These are phyloP conservation scores for Hypomecis punctinalis DNA, from an alignment of 2,888 invertebrate species.

Conservation along the genomic window DNA sequence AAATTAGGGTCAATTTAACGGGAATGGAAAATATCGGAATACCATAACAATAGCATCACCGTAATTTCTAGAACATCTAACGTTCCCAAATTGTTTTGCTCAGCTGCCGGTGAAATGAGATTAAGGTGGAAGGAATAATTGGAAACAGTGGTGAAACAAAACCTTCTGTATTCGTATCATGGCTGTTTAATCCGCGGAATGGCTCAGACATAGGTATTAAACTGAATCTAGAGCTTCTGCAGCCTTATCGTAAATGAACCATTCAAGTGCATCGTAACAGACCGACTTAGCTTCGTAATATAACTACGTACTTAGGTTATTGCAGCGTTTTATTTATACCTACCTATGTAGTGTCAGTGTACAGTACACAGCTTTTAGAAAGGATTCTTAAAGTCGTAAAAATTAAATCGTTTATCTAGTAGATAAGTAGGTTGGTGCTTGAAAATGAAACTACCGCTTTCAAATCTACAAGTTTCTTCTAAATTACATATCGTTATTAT, in stretches of 20 bases:
- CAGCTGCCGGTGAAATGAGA: constrained; percentile 61
- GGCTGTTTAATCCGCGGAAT: constrained; percentile 56
- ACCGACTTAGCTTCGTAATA: neutral
- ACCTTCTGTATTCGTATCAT: constrained; percentile 59
- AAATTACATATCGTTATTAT: no score
- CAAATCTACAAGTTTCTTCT: no score
- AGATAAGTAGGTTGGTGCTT: no score
- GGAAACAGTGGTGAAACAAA: constrained; percentile 54
- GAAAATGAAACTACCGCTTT: no score
- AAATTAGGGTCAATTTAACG: constrained; percentile 7
- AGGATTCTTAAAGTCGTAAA: no score
- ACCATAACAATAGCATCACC: constrained; percentile 20
- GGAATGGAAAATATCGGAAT: constrained; percentile 12
- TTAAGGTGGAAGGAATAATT: constrained; percentile 57
- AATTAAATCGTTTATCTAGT: no score
- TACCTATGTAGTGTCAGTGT: no score
- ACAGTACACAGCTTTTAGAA: no score
- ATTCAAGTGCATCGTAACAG: constrained; percentile 21
- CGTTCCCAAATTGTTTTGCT: constrained; percentile 54
- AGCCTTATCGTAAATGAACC: constrained; percentile 33
- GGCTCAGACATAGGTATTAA: constrained; percentile 57
- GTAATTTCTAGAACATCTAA: constrained; percentile 46
- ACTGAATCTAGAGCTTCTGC: constrained; percentile 48
- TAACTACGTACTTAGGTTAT: no score
- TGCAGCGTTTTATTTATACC: no score